phyloP scores from a whole-genome alignment of 2,113 vertebrate genomes.

The Phasianus colchicus region DNA sequence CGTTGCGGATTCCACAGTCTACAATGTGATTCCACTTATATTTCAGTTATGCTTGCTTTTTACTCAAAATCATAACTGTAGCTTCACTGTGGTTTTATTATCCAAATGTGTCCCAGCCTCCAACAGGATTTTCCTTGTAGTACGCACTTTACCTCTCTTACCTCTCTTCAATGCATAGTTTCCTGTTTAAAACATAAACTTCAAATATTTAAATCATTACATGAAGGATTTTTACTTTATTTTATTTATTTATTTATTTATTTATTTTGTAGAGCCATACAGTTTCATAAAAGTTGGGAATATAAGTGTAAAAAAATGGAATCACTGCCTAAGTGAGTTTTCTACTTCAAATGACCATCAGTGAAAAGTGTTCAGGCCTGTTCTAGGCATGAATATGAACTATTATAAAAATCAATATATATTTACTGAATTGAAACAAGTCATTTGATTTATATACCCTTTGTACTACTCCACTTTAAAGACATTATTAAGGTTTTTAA shows the following conservation, averaged over 20 bases:
- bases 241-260: no score
- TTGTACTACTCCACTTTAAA: neutral
- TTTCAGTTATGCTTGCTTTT: neutral
- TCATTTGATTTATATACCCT: neutral
- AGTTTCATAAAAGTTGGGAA: neutral
- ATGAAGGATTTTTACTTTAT: neutral
- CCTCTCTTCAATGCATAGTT: neutral
- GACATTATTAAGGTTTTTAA: neutral
- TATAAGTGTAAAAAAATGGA: neutral
- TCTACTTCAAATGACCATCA: neutral
- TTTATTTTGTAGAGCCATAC: rapidly evolving
- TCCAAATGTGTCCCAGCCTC: neutral
- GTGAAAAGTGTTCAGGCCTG: neutral
- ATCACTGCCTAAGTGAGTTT: neutral
- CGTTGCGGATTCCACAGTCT: neutral
- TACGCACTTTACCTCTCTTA: neutral
- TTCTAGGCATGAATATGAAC: neutral
- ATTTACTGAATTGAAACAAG: slow-evolving; percentile 8
- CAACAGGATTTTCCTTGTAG: neutral
- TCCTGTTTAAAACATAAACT: neutral
- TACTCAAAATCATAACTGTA: neutral
- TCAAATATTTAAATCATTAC: neutral
- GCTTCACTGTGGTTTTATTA: neutral
- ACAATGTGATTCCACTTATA: neutral
- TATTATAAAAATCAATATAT: neutral